A percentile compares a stretch with the other conserved stretches of the same genome.
Conservation (phyloP, 2,797 vertebrate genomes). For the Pangasius mekongensis region DNA sequence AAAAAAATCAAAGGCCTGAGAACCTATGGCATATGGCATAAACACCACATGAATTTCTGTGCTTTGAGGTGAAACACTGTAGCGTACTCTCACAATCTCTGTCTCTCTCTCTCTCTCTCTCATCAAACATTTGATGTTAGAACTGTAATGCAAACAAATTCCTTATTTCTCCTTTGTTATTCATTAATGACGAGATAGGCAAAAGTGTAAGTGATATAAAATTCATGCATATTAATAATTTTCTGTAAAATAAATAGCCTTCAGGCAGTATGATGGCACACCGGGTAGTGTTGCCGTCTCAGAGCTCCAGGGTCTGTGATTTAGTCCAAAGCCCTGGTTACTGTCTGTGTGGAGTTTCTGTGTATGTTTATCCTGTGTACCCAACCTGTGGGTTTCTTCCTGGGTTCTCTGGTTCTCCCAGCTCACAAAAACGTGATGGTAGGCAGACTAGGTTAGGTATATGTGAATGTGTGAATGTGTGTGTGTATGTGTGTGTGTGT, state of each 20-base stretch:
- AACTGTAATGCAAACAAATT: not conserved
- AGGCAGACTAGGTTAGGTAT: not conserved
- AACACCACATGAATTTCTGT: constrained; percentile 32
- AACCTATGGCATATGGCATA: constrained; percentile 2
- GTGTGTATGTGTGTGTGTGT: not conserved
- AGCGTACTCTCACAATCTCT: constrained; percentile 21
- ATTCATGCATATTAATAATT: not conserved
- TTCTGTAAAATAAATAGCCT: not conserved
- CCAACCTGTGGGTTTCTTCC: not conserved
- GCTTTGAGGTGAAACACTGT: constrained; percentile 20
- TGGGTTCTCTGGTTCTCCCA: not conserved
- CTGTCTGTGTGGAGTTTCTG: not conserved
- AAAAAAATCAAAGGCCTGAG: not conserved
- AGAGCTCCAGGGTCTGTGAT: not conserved
- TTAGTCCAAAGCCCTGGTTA: not conserved
- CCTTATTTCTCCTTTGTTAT: not conserved
- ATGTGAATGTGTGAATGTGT: not conserved
- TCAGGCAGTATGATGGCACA: not conserved
- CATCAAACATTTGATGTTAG: not conserved
- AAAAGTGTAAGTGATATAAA: not conserved
- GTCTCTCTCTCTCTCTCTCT: too few relatives aligned
- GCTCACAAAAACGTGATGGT: not conserved
- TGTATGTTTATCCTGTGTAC: too few relatives aligned
- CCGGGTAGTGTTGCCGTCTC: not conserved
- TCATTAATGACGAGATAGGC: not conserved